These are phyloP conservation scores for Chalcosyrphus nemorum DNA, from an alignment of 2,888 invertebrate species.

Conservation along the genomic window DNA sequence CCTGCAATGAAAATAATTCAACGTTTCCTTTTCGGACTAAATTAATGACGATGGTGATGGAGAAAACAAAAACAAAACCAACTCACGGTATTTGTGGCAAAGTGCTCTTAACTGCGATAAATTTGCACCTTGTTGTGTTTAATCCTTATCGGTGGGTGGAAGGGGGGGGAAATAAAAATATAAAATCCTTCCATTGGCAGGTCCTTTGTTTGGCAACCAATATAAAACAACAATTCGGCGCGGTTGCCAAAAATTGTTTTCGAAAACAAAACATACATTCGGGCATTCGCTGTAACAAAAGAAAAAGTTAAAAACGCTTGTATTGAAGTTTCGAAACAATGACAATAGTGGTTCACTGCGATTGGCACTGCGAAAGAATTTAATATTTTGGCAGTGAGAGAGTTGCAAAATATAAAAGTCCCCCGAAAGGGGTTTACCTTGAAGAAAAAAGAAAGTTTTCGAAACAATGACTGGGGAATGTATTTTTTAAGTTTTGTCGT, in stretches of 20 bases:
- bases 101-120: constrained; percentile 41
- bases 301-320: not conserved
- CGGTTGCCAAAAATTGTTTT: constrained; percentile 16
- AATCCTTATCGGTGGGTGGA: constrained; percentile 6
- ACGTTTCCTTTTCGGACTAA: constrained; percentile 3
- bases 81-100: constrained; percentile 22
- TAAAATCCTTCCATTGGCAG: not conserved
- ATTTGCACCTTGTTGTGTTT: constrained; percentile 41
- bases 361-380: not conserved
- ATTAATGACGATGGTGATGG: constrained; percentile 5
- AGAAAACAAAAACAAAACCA: constrained; percentile 2
- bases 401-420: too few species aligned
- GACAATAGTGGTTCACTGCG: not conserved
- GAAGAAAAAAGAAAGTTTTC: too few species aligned
- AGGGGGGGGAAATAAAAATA: not conserved
- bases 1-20: constrained; percentile 49
- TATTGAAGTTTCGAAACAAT: not conserved
- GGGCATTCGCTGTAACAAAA: too few species aligned
- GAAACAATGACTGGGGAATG: too few species aligned
- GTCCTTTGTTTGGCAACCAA: constrained; percentile 1
- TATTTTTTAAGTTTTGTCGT: too few species aligned
- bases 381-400: not conserved
- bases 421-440: too few species aligned
- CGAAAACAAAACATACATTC: constrained; percentile 8
- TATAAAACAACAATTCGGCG: not conserved